Evolutionary conservation across 2,888 invertebrate species (phyloP), one percentile per base, ranked within the genome.

Genomic region (Craniophora ligustri): DNA sequence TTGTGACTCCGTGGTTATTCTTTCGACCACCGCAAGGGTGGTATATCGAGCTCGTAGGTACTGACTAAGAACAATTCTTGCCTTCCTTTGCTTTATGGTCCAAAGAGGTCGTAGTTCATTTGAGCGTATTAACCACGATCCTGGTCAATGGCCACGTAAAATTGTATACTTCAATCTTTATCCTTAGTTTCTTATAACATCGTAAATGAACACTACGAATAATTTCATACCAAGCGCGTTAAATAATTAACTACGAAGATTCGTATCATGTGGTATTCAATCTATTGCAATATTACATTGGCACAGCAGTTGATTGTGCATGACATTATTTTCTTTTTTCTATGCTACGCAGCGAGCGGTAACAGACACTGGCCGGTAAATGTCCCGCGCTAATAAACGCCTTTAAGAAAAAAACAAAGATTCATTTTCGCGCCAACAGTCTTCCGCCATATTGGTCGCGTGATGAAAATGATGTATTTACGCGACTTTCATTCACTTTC

Each of bases 381-480:
- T 87, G 88, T 85, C 82, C 84, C 79, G 79, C 81, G 79, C 73
- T 75, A 78, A 77, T 81, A 78, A 79, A 79, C 73, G 78, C 75
- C 79, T 54, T 30, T 64, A 61, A 71, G 86, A 89, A 88, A 91
- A 91, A 91, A 91, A 82, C 82, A 76, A 86, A 91, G 91, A 92
- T 92, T 90, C 90, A 82, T 83, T 89, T 91, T 89, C 87, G 88
- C 89, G 87, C 88, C 85, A 86, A 87, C 79, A 82, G 30, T 67
- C 89, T 91, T 92, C 91, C 92, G 91, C 89, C 82, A 88, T 87
- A 78, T 74, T 84, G 82, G 72, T 91, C 87, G 92, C 92, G 92
- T 92, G 92, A 91, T 91, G 88, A 91, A 91, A 87, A 89, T 91
- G 88, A 91, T 89, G 91, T 89, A 89, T 91, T 82, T 86, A 86